Percentiles rank a stretch among this genome's conserved stretches.
phyloP scores from a whole-genome alignment of 2,888 invertebrate genomes.

The Zygothrica quintamaculata region DNA sequence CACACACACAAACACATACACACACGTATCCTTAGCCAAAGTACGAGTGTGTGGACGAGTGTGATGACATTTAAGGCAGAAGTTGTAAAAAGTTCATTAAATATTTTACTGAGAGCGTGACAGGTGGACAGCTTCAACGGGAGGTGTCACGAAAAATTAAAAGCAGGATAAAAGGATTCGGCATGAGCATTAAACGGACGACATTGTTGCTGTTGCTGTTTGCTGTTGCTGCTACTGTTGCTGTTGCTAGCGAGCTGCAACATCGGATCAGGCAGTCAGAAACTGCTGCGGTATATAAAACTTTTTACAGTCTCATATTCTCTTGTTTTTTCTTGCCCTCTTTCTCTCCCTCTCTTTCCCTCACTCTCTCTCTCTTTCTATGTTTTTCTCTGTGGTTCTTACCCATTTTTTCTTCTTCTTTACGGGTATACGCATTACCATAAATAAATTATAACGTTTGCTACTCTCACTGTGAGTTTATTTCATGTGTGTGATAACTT shows the following conservation, averaged over 20 bases:
- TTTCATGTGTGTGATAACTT: slow-evolving; percentile 77
- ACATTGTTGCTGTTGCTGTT: slow-evolving; percentile 58
- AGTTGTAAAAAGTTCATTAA: slow-evolving; percentile 71
- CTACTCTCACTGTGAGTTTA: slow-evolving; percentile 72
- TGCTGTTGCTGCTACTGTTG: no score
- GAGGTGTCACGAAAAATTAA: slow-evolving; percentile 73
- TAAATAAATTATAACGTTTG: slow-evolving; percentile 77
- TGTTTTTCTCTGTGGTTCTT: neutral
- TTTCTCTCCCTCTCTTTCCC: slow-evolving; percentile 1
- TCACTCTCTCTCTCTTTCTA: neutral
- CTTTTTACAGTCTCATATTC: slow-evolving; percentile 56
- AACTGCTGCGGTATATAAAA: slow-evolving; percentile 60
- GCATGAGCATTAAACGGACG: slow-evolving; percentile 63
- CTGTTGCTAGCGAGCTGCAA: slow-evolving; percentile 2
- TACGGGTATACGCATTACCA: slow-evolving; percentile 71
- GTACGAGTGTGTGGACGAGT: slow-evolving; percentile 8
- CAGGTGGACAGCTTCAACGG: slow-evolving; percentile 50
- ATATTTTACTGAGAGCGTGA: slow-evolving; percentile 61
- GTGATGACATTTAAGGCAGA: slow-evolving; percentile 34
- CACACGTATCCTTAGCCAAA: neutral
- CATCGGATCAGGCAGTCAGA: slow-evolving; percentile 25
- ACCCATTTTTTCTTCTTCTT: neutral
- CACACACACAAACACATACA: neutral
- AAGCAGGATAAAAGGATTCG: slow-evolving; percentile 73
- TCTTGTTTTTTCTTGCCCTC: slow-evolving; percentile 4